phyloP scores from a whole-genome alignment of 2,797 vertebrate species.

The Rhodeus uyekii region DNA sequence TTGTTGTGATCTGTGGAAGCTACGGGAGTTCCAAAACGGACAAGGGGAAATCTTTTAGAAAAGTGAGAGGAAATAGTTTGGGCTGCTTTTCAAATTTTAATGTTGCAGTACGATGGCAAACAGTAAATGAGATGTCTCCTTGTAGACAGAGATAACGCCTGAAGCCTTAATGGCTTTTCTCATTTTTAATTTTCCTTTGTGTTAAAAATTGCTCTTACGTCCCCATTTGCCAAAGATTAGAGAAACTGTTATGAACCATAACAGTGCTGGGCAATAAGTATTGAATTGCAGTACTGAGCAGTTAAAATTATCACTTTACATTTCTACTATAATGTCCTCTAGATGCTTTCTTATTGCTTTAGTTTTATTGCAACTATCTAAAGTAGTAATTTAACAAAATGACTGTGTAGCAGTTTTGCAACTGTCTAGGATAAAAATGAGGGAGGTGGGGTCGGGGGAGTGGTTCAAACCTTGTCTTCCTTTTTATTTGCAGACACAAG shows the following conservation, averaged over 20 bases:
- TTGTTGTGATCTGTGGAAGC: conserved; percentile 19
- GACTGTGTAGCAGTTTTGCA: too few species aligned
- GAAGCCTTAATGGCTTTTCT: neutral
- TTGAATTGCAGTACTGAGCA: neutral
- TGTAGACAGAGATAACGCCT: conserved; percentile 36
- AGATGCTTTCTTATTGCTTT: neutral
- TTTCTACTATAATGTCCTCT: neutral
- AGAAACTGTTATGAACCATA: conserved; percentile 21
- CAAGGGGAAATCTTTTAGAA: conserved; percentile 7
- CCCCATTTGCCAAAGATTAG: conserved; percentile 19
- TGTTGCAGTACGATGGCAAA: conserved; percentile 15
- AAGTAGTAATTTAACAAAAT: too few species aligned
- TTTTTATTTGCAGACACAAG: too few species aligned
- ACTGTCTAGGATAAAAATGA: too few species aligned
- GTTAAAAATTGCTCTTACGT: neutral
- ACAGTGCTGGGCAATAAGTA: neutral
- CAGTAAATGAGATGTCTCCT: conserved; percentile 16
- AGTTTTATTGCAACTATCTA: neutral
- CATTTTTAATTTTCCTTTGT: neutral
- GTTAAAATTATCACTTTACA: conserved; percentile 6
- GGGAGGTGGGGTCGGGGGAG: too few species aligned
- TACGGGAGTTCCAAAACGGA: conserved; percentile 27
- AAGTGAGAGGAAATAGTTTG: conserved; percentile 9
- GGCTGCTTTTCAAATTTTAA: conserved; percentile 41
- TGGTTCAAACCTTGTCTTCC: too few species aligned